Percentiles rank a stretch among this genome's conserved stretches.
Evolutionary conservation across 2,113 vertebrate genomes (phyloP).

Genomic region (Carassius carassius): DNA sequence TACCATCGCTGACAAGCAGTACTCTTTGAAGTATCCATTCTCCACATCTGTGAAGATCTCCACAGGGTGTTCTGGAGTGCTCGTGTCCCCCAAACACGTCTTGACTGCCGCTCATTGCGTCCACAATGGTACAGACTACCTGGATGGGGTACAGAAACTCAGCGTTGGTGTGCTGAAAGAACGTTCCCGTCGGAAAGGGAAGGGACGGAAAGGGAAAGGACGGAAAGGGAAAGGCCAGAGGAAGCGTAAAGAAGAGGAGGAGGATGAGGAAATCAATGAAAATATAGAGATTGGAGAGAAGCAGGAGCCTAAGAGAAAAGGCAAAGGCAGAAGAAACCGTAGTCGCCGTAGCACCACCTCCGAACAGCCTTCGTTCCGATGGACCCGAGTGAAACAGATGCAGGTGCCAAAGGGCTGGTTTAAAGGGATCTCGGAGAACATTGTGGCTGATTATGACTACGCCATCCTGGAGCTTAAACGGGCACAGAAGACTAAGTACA

Average conservation of each 20-base stretch:
- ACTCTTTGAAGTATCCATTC: slow-evolving; percentile 90
- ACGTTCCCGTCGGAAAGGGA: slow-evolving; percentile 74
- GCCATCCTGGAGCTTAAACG: slow-evolving; percentile 91
- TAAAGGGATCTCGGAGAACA: slow-evolving; percentile 74
- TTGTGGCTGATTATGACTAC: slow-evolving; percentile 90
- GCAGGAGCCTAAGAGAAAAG: slow-evolving; percentile 61
- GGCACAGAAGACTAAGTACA: slow-evolving; percentile 83
- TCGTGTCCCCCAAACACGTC: slow-evolving; percentile 90
- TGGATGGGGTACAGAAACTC: slow-evolving; percentile 84
- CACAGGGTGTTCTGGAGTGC: slow-evolving; percentile 90
- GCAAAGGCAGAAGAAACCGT: slow-evolving; percentile 70
- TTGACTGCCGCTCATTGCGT: slow-evolving; percentile 95
- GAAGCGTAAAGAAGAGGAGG: slow-evolving; percentile 57
- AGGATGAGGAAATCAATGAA: slow-evolving; percentile 39
- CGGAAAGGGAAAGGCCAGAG: slow-evolving; percentile 67
- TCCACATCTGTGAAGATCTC: slow-evolving; percentile 92
- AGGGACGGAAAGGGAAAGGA: slow-evolving; percentile 69
- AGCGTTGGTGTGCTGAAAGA: slow-evolving; percentile 88
- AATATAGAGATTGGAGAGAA: slow-evolving; percentile 59
- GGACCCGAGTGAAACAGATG: slow-evolving; percentile 91
- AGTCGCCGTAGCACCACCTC: slow-evolving; percentile 66
- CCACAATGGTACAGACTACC: slow-evolving; percentile 88
- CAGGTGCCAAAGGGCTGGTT: slow-evolving; percentile 95
- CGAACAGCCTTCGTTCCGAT: slow-evolving; percentile 85
- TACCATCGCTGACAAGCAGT: slow-evolving; percentile 89